Evolutionary conservation across 2,888 invertebrate genomes (phyloP).

Genomic region (Euzophera pinguis): DNA sequence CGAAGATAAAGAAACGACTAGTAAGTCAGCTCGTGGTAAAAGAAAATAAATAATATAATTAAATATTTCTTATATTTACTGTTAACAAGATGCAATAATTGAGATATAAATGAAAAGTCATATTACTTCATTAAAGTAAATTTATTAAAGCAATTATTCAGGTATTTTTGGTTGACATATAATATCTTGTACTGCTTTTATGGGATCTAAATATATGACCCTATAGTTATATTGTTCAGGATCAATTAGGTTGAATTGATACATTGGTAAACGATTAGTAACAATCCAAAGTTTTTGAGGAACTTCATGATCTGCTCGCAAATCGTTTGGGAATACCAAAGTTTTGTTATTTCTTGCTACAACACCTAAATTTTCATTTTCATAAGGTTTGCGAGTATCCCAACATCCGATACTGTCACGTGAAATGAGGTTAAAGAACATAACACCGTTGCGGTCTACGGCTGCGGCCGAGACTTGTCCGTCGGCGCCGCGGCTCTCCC

Average conservation of each 20-base stretch:
- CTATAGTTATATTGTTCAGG: constrained; percentile 85
- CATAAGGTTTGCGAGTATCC: constrained; percentile 88
- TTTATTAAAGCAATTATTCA: neutral
- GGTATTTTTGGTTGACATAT: constrained; percentile 80
- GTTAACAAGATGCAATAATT: neutral
- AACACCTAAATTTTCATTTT: constrained; percentile 81
- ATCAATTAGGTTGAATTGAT: constrained; percentile 84
- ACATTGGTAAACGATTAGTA: constrained; percentile 87
- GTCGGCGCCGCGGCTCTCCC: constrained; percentile 75
- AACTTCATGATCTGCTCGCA: constrained; percentile 86
- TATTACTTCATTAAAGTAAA: too few relatives aligned
- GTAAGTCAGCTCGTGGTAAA: neutral
- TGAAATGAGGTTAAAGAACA: constrained; percentile 90
- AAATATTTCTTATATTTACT: too few relatives aligned
- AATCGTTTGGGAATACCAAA: constrained; percentile 89
- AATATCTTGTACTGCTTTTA: constrained; percentile 80
- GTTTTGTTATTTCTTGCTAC: constrained; percentile 82
- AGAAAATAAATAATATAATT: neutral
- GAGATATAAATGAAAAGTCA: too few relatives aligned
- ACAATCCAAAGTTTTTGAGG: constrained; percentile 87
- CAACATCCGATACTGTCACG: constrained; percentile 90
- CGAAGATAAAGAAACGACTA: constrained; percentile 12
- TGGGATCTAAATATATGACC: constrained; percentile 83
- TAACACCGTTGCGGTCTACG: constrained; percentile 85
- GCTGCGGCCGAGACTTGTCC: constrained; percentile 89